Evolutionary conservation across 2,888 invertebrate species (phyloP), one percentile per base, ranked within the genome.

Genomic region (Xestia xanthographa): DNA sequence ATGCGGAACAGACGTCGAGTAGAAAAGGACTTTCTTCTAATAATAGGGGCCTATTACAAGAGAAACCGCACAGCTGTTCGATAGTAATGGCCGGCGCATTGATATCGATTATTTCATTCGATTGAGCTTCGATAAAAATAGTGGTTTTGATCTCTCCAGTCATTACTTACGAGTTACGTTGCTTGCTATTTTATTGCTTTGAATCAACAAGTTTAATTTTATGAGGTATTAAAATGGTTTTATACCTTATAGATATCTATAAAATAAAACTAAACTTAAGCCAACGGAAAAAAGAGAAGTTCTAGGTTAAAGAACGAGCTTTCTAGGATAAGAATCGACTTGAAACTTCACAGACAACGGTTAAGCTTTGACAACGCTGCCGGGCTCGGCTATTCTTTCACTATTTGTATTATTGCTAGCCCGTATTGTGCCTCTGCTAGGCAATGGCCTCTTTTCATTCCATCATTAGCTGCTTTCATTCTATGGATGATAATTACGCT

Each of bases 1-100:
- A 84, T 82, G 87, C 88, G 86, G 88, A 88, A 88, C 83, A 72
- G 65, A 74, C 70, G 43, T 77, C 73, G 75, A 85, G 69, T 87
- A 86, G 86, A 88, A 88, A 87, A 91, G 90, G 89, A 91, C 90
- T 92, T 91, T 91, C 92, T 83, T 91, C 83, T 86, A 85, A 84
- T 89, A 88, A 91, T 89, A 86, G 85, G 65, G 80, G 71, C 76
- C 79, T 76, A 86, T 87, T 87, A 87, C 83, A 67, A 80, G 90
- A 87, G 91, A 91, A 91, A 91, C 85, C 88, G 79, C 82, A 72
- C 79, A 50, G 73, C 75, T 84, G 81, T 80, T 86, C 85, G 72
- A 80, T 65, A 76, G 74, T 69, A 86, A 79, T 86, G 72, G 73
- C 72, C 53, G 68, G 53, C 41, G 60, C 78, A 76, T 85, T 77